Conservation (phyloP, 2,888 invertebrate species). For the Campoplex capitator region DNA sequence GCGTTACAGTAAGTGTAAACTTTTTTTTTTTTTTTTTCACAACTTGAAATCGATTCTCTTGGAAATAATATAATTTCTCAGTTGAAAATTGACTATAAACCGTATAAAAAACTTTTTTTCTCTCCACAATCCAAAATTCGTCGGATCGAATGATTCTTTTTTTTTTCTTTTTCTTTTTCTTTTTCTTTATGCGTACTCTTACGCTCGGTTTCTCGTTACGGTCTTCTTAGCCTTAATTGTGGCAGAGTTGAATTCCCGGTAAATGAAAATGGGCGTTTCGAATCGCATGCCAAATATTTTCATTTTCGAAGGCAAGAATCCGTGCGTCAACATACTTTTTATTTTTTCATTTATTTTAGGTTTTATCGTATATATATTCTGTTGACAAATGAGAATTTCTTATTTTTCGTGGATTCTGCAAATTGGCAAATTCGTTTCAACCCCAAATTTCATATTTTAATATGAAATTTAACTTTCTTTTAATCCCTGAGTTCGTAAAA, state of each 20-base stretch:
- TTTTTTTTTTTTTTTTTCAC: background rate
- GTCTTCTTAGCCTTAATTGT: conserved; percentile 34
- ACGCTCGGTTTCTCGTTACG: background rate
- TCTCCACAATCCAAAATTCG: background rate
- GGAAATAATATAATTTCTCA: background rate
- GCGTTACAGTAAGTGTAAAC: conserved; percentile 89
- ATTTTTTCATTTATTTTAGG: no score
- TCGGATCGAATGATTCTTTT: background rate
- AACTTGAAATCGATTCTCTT: background rate
- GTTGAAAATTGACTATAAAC: no score
- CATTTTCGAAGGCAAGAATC: no score
- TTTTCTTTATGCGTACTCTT: background rate
- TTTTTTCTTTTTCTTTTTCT: no score
- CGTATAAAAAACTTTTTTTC: background rate
- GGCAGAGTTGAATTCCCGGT: conserved; percentile 41
- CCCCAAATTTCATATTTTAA: no score
- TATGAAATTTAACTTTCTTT: no score
- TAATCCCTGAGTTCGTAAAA: no score
- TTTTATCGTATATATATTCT: no score
- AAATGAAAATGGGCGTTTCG: conserved; percentile 27
- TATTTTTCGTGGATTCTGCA: no score
- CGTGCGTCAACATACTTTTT: no score
- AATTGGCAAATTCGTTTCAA: no score
- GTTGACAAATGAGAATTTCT: no score
- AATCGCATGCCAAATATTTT: background rate